Base-by-base conservation (phyloP, 2,113 vertebrate genomes). In the Arenaria interpres region DNA sequence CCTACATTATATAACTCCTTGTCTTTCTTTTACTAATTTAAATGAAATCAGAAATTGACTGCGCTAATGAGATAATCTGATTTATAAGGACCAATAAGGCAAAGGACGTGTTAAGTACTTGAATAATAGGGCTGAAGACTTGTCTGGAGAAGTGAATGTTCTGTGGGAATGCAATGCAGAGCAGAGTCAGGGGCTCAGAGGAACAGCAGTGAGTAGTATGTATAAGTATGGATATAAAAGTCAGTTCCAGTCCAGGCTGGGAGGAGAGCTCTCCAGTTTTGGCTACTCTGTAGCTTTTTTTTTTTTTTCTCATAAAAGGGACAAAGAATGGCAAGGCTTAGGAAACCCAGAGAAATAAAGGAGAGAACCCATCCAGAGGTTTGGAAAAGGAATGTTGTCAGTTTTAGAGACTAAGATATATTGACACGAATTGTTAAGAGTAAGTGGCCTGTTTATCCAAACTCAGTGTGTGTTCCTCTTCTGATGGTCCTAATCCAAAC, bases 31-130 rank as follows among this genome's bases (percentile, higher is more conserved):
- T 39, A 60, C 41, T 72, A 10, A 32, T 27, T 75, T 56, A 59
- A 75, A 86, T 4, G 5, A 86, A 93, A 67, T 68, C 37, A 72
- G 80, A 60, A 85, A 71, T 75, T 80, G 76, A 54, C 76, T 87
- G 51, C 46, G 7, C 39, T 97, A 87, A 91, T 81, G 80, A 92
- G 69, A 66, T 82, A 78, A 89, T 85, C 80, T 89, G 69, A 54
- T 10, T 89, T 75, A 20, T 30, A 79, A 75, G 25, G 60, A 43
- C 25, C 86, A 71, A 5, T 18, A 67, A 95, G 45, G 77, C 81
- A 85, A 64, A 95, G 56, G 69, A 35, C 11, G 11, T 10, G 6
- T 78, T 67, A 43, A 86, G 43, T 41, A 54, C 63, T 51, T 39
- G 50, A 67, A 43, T 54, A 54, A 78, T 4, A 50, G 60, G 67